A percentile compares a stretch with the other conserved stretches of the same genome.
phyloP scores from a whole-genome alignment of 2,888 invertebrate species.

The Gymnoscelis rufifasciata region DNA sequence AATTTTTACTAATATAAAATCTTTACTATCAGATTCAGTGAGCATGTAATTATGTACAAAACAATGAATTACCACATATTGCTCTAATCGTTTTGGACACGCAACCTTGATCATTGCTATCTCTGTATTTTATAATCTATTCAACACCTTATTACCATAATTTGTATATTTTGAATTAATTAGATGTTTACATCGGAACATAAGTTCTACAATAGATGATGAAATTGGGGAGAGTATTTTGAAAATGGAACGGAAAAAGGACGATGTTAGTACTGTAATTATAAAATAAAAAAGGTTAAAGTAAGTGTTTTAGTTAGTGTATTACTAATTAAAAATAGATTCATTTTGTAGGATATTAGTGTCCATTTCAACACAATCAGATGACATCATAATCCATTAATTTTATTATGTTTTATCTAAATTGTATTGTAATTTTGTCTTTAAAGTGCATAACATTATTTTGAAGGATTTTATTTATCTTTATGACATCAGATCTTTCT shows the following conservation, averaged over 20 bases:
- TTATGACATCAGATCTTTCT: background rate
- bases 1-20: background rate
- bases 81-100: conserved; percentile 6
- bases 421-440: background rate
- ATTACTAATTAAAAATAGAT: too few species aligned
- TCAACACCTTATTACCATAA: background rate
- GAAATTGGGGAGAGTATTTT: too few species aligned
- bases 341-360: background rate
- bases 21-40: conserved; percentile 22
- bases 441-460: background rate
- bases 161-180: background rate
- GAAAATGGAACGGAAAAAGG: too few species aligned
- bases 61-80: background rate
- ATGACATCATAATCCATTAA: conserved; percentile 10
- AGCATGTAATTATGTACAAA: conserved; percentile 35
- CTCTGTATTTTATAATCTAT: conserved; percentile 9
- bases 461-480: background rate
- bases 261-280: too few species aligned
- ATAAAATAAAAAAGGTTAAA: too few species aligned
- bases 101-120: conserved; percentile 7
- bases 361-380: background rate
- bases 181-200: too few species aligned
- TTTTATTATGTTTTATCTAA: conserved; percentile 8
- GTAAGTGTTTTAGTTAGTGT: too few species aligned
- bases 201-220: too few species aligned